These are phyloP conservation scores for Stictonetta naevosa DNA, from an alignment of 2,113 vertebrate species.

Conservation along the genomic window DNA sequence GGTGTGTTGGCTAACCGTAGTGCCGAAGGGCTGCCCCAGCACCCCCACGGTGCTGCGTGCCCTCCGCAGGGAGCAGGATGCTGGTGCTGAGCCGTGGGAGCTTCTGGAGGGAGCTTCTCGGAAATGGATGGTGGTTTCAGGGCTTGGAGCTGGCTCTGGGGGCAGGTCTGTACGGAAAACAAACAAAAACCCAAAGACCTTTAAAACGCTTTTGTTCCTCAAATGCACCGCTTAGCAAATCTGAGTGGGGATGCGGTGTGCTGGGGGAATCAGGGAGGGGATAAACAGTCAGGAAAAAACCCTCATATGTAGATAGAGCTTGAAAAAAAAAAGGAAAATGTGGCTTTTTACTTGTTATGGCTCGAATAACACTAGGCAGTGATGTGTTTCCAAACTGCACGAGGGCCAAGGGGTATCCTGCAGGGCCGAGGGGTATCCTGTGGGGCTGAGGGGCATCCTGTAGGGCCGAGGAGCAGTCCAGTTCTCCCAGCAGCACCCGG, in stretches of 20 bases:
- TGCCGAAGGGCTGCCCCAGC: background rate
- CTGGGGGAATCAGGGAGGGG: background rate
- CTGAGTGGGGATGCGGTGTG: accelerated
- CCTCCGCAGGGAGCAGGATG: background rate
- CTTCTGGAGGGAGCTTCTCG: background rate
- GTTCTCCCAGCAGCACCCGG: background rate
- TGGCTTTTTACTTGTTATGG: background rate
- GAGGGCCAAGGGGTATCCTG: too few relatives aligned
- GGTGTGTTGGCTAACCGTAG: background rate
- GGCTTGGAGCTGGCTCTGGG: background rate
- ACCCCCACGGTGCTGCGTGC: background rate
- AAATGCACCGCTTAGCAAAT: background rate
- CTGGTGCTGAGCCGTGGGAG: background rate
- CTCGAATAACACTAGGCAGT: background rate
- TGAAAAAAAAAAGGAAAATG: background rate
- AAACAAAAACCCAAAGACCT: background rate
- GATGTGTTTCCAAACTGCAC: background rate
- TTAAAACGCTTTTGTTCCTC: background rate
- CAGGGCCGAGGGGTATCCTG: too few relatives aligned
- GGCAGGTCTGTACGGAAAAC: background rate
- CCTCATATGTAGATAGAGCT: background rate
- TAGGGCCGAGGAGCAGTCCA: too few relatives aligned
- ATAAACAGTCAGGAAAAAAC: background rate
- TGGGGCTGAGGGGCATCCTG: too few relatives aligned
- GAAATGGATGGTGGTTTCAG: background rate